Conservation (phyloP, 2,797 vertebrate genomes). For the Erethizon dorsatum region DNA sequence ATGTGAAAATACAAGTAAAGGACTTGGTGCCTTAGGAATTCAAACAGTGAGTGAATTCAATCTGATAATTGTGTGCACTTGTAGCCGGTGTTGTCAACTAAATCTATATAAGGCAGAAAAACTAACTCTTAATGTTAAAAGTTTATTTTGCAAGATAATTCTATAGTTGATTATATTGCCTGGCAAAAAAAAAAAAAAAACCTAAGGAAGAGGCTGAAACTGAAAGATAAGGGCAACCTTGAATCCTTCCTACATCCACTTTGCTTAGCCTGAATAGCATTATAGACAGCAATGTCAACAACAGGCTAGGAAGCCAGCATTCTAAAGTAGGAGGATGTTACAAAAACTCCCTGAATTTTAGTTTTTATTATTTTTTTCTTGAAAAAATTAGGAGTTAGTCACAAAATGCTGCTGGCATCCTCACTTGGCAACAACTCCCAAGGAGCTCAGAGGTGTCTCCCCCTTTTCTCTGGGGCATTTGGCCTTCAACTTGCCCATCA, state of each 20-base stretch:
- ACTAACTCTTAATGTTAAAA: constrained; percentile 10
- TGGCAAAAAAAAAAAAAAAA: background rate
- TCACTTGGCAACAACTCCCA: background rate
- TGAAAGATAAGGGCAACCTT: background rate
- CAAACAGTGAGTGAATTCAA: background rate
- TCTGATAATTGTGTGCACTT: background rate
- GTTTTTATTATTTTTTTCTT: background rate
- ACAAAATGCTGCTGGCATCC: background rate
- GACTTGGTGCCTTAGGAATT: background rate
- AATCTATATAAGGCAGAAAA: background rate
- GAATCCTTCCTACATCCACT: background rate
- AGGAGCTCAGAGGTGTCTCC: background rate
- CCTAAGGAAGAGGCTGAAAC: background rate
- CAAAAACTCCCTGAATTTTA: background rate
- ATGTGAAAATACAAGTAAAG: background rate
- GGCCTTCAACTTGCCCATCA: background rate
- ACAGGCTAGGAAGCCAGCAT: background rate
- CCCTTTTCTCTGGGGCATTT: background rate
- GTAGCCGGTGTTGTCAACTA: background rate
- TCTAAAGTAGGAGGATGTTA: constrained; percentile 29
- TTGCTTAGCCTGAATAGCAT: background rate
- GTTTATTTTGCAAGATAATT: constrained; percentile 20
- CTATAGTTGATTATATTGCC: background rate
- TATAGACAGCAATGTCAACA: background rate
- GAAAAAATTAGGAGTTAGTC: background rate